Base-by-base conservation (phyloP, 2,797 vertebrate species). In the Phoeniculus purpureus region DNA sequence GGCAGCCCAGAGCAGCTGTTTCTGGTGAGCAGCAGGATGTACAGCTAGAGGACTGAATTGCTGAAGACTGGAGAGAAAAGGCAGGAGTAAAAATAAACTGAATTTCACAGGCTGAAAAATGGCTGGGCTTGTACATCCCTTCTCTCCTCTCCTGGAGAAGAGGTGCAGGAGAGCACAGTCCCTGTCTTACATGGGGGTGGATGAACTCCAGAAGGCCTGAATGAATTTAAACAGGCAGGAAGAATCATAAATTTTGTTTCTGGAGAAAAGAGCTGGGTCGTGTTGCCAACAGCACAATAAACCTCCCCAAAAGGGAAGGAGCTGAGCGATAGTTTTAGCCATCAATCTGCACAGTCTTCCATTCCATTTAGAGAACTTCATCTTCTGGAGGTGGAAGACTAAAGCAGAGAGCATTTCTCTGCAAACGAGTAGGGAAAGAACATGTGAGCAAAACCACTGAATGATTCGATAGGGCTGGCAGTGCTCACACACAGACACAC, bases 191-290 rank as follows among this genome's bases (percentile, higher is more conserved):
- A 32, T 34, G 17, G 2, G 10, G 61, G 8, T 90, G 81, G 61
- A 70, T 71, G 54, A 86, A 92, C 32, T 92, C 85, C 92, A 95
- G 45, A 51, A 92, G 43, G 20, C 51, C n/a, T 0, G 5, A 77
- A 15, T 66, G 37, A 83, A 83, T 74, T 77, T 55, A 71, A 86
- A 74, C 25, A 54, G 48, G 37, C 48, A 81, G 80, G 66, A 81
- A 67, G 78, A 70, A 92, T 52, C 61, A 88, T 93, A 81, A 89
- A 90, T 90, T 81, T 73, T 84, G 11, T 61, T 77, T 62, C 43
- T 59, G 34, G 56, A 58, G 86, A 88, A 32, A 65, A 81, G 51
- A 62, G 22, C 4, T 13, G 60, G 50, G 43, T 43, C 77, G 55
- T 62, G 11, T 58, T 88, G 70, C 65, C 85, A 90, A 66, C 45